Conservation (phyloP, 2,113 vertebrate species). For the Thymallus thymallus region DNA sequence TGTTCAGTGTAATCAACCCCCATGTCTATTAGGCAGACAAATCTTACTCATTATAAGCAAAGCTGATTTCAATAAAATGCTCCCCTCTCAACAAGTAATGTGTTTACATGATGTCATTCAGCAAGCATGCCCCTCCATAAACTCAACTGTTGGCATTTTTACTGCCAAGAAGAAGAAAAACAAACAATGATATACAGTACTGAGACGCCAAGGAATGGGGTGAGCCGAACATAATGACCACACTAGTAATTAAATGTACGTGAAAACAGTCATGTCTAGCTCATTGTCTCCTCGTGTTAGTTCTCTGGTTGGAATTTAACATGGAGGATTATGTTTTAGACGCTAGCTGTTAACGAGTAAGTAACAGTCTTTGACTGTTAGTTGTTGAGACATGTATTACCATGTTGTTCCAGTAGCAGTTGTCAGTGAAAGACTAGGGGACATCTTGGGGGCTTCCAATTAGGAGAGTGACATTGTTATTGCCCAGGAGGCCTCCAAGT, state of each 20-base stretch:
- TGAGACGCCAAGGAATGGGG: conserved; percentile 31
- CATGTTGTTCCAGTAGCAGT: conserved; percentile 26
- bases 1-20: not conserved
- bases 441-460: conserved; percentile 41
- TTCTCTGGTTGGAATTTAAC: conserved; percentile 2
- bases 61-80: not conserved
- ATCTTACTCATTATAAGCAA: conserved; percentile 27
- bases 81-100: not conserved
- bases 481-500: conserved; percentile 19
- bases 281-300: conserved; percentile 12
- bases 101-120: conserved; percentile 48
- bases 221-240: conserved; percentile 13
- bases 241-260: conserved; percentile 19
- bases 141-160: too few species aligned
- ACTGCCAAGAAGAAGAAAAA: conserved; percentile 28
- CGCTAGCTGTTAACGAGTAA: conserved; percentile 40
- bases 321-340: conserved; percentile 4
- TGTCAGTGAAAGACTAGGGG: conserved; percentile 23
- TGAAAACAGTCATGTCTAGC: conserved; percentile 10
- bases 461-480: conserved; percentile 49
- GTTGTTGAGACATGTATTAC: conserved; percentile 40
- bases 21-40: conserved; percentile 50
- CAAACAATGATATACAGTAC: conserved; percentile 19
- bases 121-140: conserved; percentile 44
- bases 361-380: conserved; percentile 41